Conservation (phyloP, 2,797 vertebrate species). For the Periparus ater region DNA sequence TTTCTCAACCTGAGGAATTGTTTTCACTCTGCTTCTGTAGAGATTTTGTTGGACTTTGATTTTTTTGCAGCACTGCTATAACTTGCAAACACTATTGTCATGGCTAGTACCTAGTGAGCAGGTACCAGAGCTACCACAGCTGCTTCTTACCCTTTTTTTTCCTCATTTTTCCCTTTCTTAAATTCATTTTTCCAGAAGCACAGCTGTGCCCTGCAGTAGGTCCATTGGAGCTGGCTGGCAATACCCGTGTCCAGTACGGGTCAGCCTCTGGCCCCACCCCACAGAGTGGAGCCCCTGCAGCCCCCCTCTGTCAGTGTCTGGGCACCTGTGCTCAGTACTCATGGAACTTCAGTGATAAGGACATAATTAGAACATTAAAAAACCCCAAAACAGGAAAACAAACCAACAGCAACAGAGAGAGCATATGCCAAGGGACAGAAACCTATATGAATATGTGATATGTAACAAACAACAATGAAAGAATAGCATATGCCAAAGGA, state of each 20-base stretch:
- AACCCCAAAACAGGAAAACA: rapidly evolving
- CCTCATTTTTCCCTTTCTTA: not conserved
- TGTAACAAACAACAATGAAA: not conserved
- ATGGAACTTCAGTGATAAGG: not conserved
- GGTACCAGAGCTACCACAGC: not conserved
- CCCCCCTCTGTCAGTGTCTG: not conserved
- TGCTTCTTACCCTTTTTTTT: not conserved
- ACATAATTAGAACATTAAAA: not conserved
- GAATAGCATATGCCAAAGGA: not conserved
- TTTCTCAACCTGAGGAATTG: not conserved
- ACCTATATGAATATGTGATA: rapidly evolving
- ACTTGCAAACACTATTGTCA: not conserved
- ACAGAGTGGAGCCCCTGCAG: not conserved
- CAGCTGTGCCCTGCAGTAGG: not conserved
- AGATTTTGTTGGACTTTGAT: not conserved
- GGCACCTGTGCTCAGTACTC: not conserved
- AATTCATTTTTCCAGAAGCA: not conserved
- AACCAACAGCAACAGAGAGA: not conserved
- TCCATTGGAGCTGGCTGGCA: not conserved
- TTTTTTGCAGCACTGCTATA: not conserved
- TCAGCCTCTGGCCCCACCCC: not conserved
- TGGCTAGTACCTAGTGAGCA: not conserved
- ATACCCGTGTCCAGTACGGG: rapidly evolving
- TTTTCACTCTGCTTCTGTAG: not conserved
- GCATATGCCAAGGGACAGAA: not conserved